Base-by-base conservation (phyloP, 2,113 vertebrate species). In the Chloroceryle aenea region DNA sequence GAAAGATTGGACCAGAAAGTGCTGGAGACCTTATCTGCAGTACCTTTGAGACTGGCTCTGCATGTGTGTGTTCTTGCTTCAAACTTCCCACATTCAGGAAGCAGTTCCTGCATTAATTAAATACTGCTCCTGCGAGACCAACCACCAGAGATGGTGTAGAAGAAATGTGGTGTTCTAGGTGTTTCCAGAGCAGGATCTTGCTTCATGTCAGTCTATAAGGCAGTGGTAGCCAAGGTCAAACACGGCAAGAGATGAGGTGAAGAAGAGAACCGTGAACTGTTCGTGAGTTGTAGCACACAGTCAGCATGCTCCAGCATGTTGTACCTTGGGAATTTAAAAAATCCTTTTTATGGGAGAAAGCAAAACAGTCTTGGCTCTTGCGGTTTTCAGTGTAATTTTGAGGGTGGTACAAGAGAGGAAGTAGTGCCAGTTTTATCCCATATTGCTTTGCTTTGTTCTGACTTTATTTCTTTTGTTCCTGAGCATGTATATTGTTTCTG, bases 281-380 rank as follows among this genome's bases (percentile, higher is more conserved):
- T 79, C 34, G 25, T 36, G 34, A 66, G 50, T 26, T 79, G 21
- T 47, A 52, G 10, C 20, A 21, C 1, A 4, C 34, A 45, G 50
- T 50, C 32, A 56, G 50, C 30, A 21, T 72, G 42, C 36, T 47
- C 36, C 15, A 50, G 67, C 52, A 7, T 53, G 29, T 48, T 67
- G 19, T 47, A 47, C 19, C 32, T 69, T 25, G n/a, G 53, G 38
- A 72, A 77, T 77, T 89, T 58, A 58, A 16, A 40, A 85, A 80
- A 59, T 63, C 23, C 26, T 5, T 77, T 91, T 77, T 40, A 77
- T 74, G 32, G 34, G 38, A 83, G 55, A 78, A 69, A 34, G 30
- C 0, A 1, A 22, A 77, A 23, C 6, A 2, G 20, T 63, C 27
- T 59, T 5, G 4, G 38, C 14, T 63, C 13, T 53, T 32, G 43